Conservation (phyloP, 2,113 vertebrate genomes). For the Oncorhynchus keta region DNA sequence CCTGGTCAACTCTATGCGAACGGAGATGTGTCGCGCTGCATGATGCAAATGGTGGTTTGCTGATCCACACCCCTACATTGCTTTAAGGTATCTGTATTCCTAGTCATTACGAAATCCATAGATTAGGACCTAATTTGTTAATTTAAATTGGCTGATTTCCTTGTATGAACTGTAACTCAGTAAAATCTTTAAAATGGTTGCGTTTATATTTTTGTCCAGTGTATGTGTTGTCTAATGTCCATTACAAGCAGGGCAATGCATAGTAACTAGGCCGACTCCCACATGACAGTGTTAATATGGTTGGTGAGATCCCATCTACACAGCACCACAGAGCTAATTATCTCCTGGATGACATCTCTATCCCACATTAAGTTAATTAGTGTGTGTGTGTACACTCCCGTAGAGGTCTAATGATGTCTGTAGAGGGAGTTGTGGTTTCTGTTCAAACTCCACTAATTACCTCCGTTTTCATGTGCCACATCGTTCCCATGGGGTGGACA, state of each 20-base stretch:
- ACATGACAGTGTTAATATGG: conserved; percentile 6
- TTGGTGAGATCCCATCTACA: conserved; percentile 1
- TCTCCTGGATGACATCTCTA: conserved; percentile 19
- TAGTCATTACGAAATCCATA: no score
- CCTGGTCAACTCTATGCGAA: no score
- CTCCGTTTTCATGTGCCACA: conserved; percentile 1
- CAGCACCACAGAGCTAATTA: conserved; percentile 11
- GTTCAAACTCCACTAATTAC: conserved; percentile 23
- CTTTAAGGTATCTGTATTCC: no score
- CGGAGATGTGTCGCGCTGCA: no score
- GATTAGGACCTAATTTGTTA: no score
- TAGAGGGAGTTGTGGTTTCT: conserved; percentile 8
- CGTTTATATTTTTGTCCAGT: no score
- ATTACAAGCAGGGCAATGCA: neutral
- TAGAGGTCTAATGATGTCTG: conserved; percentile 6
- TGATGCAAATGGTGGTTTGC: no score
- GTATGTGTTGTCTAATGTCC: no score
- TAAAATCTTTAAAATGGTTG: no score
- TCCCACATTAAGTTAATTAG: conserved; percentile 23
- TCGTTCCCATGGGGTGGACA: neutral
- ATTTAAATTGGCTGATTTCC: no score
- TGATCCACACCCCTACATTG: no score
- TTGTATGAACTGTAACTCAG: no score
- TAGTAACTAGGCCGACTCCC: conserved; percentile 15
- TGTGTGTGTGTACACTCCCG: neutral